Percentiles rank a stretch among this genome's conserved stretches.
Evolutionary conservation across 2,888 invertebrate species (phyloP).

Genomic region (Deroplatys truncata): DNA sequence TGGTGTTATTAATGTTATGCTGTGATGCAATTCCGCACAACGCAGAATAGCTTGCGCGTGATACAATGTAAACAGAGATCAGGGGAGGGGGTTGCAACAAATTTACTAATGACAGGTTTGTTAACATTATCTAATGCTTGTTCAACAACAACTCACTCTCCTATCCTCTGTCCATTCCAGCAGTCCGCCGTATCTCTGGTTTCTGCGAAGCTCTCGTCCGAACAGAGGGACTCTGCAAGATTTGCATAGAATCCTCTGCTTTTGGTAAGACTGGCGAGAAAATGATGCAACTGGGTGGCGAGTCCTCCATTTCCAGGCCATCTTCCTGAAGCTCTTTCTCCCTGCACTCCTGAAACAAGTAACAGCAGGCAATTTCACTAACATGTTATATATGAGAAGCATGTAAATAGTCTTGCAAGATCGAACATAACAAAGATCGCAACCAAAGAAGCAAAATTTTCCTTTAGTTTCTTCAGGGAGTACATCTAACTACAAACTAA

Average conservation of each 20-base stretch:
- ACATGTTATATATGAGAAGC: no score
- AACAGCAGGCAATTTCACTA: not conserved
- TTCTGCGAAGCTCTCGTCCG: constrained; percentile 64
- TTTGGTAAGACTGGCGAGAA: constrained; percentile 45
- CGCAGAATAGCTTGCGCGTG: no score
- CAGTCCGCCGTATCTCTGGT: constrained; percentile 64
- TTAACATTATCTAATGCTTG: no score
- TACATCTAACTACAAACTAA: no score
- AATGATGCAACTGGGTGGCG: constrained; percentile 39
- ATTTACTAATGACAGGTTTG: no score
- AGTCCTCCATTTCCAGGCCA: constrained; percentile 13
- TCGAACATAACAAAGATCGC: not conserved
- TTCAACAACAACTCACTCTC: constrained; percentile 74
- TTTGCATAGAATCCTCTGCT: constrained; percentile 81
- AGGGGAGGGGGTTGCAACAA: not conserved
- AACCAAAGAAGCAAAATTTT: not conserved
- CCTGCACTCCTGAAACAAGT: constrained; percentile 30
- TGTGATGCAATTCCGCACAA: no score
- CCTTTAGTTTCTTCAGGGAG: no score
- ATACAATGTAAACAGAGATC: not conserved
- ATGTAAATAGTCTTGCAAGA: not conserved
- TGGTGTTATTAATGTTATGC: no score
- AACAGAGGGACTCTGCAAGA: constrained; percentile 75
- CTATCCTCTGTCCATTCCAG: constrained; percentile 76
- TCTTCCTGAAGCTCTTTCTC: constrained; percentile 31